Conservation (phyloP, 2,797 vertebrate genomes). For the Helarctos malayanus region DNA sequence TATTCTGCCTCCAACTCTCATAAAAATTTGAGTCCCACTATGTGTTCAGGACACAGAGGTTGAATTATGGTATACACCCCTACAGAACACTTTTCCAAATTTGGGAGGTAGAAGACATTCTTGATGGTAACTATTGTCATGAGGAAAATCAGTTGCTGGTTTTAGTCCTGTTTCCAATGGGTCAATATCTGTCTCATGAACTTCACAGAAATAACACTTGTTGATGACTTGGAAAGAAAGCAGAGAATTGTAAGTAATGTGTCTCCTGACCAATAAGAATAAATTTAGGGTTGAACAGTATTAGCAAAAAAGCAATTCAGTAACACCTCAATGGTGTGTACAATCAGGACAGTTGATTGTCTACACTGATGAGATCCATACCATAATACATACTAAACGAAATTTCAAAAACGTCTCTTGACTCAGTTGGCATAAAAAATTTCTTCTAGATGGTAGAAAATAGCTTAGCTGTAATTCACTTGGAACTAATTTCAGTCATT, state of each 20-base stretch:
- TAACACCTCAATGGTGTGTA: background rate
- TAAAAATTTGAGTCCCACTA: background rate
- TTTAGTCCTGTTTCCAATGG: background rate
- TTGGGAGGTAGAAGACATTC: background rate
- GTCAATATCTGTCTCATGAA: background rate
- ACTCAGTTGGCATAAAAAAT: slow-evolving; percentile 82
- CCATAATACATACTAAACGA: slow-evolving; percentile 42
- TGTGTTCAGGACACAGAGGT: background rate
- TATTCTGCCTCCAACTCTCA: background rate
- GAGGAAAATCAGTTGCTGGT: background rate
- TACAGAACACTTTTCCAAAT: background rate
- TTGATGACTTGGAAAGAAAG: slow-evolving; percentile 47
- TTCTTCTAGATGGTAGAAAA: slow-evolving; percentile 87
- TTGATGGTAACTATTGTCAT: background rate
- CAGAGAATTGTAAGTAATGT: background rate
- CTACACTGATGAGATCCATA: background rate
- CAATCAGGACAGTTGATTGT: background rate
- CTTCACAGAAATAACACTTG: slow-evolving; percentile 31
- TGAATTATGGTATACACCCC: background rate
- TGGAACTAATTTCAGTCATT: slow-evolving; percentile 90
- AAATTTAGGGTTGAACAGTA: slow-evolving; percentile 14
- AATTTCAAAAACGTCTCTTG: slow-evolving; percentile 63
- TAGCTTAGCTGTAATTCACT: slow-evolving; percentile 88
- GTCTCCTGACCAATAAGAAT: background rate
- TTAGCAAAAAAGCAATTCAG: background rate